Evolutionary conservation across 2,113 vertebrate species (phyloP).

Genomic region (Platysternon megacephalum): DNA sequence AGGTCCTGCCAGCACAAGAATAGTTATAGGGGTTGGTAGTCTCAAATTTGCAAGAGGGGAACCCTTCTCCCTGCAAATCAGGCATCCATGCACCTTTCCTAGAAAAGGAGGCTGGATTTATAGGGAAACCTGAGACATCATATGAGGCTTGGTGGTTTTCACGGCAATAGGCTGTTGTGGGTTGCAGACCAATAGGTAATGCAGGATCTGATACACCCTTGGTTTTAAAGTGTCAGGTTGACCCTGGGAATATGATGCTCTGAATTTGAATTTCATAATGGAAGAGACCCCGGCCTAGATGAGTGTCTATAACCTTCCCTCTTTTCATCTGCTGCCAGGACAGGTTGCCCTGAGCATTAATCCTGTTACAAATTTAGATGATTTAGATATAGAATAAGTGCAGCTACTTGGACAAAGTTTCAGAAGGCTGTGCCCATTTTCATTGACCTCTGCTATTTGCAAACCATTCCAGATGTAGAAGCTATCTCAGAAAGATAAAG

Average conservation of each 20-base stretch:
- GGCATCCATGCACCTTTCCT: no score
- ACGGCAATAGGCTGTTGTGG: background rate
- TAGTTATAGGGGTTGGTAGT: no score
- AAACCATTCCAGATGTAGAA: background rate
- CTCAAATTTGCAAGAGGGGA: no score
- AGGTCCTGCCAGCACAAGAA: no score
- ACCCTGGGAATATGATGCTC: background rate
- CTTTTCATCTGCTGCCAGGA: background rate
- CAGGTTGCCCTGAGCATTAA: background rate
- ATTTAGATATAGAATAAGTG: background rate
- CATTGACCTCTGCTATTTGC: background rate
- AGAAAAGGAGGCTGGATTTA: background rate
- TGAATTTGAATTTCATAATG: background rate
- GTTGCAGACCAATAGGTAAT: background rate
- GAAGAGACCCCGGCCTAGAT: background rate
- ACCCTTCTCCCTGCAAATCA: no score
- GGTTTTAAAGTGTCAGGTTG: background rate
- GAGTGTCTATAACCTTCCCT: background rate
- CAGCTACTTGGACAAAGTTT: background rate
- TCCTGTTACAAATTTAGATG: background rate
- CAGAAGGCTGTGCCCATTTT: background rate
- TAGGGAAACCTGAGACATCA: background rate
- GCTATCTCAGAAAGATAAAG: background rate
- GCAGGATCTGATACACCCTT: background rate
- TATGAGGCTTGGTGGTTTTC: background rate